These are phyloP conservation scores for Oxygymnocypris stewartii DNA, from an alignment of 2,113 vertebrate genomes.

Conservation along the genomic window DNA sequence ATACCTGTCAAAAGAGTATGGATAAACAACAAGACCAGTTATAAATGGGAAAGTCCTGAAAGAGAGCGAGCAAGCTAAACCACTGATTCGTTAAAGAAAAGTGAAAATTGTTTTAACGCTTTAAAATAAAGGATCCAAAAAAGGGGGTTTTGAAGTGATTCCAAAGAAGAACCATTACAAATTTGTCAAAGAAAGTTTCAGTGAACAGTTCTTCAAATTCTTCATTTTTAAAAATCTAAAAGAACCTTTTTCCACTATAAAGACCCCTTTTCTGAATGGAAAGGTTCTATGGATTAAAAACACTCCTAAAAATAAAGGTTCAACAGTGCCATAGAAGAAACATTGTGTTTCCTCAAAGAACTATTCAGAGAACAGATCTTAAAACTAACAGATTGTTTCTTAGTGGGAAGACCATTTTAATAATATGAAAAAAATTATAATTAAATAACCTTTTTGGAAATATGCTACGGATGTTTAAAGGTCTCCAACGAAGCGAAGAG, in stretches of 20 bases:
- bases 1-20: constrained; percentile 65
- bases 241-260: background rate
- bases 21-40: constrained; percentile 62
- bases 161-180: background rate
- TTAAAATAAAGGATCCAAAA: background rate
- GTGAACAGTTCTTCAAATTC: too few species aligned
- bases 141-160: background rate
- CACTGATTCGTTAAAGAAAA: constrained; percentile 50
- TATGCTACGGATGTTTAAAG: too few species aligned
- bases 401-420: too few species aligned
- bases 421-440: too few species aligned
- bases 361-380: too few species aligned
- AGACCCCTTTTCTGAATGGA: background rate
- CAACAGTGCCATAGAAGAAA: too few species aligned
- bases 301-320: background rate
- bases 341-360: too few species aligned
- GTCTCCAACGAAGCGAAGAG: too few species aligned
- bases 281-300: background rate
- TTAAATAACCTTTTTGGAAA: too few species aligned
- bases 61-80: constrained; percentile 55
- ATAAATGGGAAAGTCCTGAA: constrained; percentile 51
- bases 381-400: too few species aligned
- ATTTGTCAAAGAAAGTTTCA: too few species aligned
- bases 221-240: too few species aligned
- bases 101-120: background rate